Conservation (phyloP, 1,140 invertebrate species). For the Drosophila guanche region DNA sequence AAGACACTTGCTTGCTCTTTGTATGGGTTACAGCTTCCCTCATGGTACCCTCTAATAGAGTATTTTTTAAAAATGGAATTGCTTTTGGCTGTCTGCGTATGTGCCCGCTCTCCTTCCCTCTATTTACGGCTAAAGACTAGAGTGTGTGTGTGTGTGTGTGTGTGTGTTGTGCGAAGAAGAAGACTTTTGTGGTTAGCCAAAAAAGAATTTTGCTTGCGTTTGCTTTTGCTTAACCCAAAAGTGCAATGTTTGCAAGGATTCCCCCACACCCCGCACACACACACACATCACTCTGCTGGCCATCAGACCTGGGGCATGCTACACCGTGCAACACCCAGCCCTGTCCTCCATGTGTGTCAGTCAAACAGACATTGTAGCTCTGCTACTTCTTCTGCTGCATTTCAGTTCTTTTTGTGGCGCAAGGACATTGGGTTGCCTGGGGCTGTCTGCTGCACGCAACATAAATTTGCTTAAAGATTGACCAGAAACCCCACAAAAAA, state of each 20-base stretch:
- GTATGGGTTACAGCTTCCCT: too few relatives aligned
- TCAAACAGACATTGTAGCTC: slow-evolving; percentile 45
- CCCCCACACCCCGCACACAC: not conserved
- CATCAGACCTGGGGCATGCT: too few relatives aligned
- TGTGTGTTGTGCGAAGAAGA: slow-evolving; percentile 31
- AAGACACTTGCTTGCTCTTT: too few relatives aligned
- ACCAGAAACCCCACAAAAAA: slow-evolving; percentile 14
- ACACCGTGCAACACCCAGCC: too few relatives aligned
- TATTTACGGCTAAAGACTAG: too few relatives aligned
- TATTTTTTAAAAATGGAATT: slow-evolving; percentile 52
- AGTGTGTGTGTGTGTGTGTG: not conserved
- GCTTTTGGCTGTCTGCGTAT: slow-evolving; percentile 45
- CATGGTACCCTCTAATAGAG: too few relatives aligned
- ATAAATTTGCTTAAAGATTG: slow-evolving; percentile 53
- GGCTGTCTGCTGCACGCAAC: slow-evolving; percentile 35
- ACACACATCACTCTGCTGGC: not conserved
- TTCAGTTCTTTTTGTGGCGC: slow-evolving; percentile 32
- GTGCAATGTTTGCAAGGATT: slow-evolving; percentile 56
- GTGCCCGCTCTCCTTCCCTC: too few relatives aligned
- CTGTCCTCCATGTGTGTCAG: slow-evolving; percentile 21
- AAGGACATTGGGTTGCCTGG: slow-evolving; percentile 40
- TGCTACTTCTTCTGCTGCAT: slow-evolving; percentile 34
- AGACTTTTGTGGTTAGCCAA: slow-evolving; percentile 42
- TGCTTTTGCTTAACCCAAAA: slow-evolving; percentile 55
- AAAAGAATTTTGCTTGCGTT: slow-evolving; percentile 39